Conservation (phyloP, 1,140 invertebrate species). For the Drosophila equinoxialis region DNA sequence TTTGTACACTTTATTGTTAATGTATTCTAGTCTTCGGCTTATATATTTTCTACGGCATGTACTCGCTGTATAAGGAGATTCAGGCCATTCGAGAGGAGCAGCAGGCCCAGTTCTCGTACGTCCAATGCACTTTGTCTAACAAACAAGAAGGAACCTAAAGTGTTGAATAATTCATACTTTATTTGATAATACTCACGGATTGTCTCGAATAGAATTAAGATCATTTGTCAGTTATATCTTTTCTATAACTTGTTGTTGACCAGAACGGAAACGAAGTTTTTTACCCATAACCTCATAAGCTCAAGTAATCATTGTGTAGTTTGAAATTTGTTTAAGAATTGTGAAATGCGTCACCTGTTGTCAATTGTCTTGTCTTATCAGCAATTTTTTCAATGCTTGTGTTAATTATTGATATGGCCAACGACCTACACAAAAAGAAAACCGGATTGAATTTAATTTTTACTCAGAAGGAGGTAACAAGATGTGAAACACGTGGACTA, state of each 20-base stretch:
- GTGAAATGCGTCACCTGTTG: not conserved
- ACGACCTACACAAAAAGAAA: not conserved
- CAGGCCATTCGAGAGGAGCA: not conserved
- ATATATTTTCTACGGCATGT: not conserved
- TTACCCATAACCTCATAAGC: not conserved
- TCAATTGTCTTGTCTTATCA: not conserved
- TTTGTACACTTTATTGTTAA: not conserved
- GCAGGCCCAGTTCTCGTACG: not conserved
- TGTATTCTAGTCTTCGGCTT: not conserved
- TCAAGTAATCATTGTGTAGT: not conserved
- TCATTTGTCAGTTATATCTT: not conserved
- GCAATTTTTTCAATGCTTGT: not conserved
- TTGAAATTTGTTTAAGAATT: not conserved
- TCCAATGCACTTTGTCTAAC: not conserved
- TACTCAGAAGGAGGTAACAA: too few species aligned
- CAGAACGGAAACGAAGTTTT: not conserved
- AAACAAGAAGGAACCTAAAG: not conserved
- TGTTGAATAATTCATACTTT: not conserved
- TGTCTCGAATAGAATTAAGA: not conserved
- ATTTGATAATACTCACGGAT: not conserved
- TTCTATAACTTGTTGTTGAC: not conserved
- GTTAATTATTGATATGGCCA: constrained; percentile 1
- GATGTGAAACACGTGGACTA: too few species aligned
- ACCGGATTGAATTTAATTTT: not conserved
- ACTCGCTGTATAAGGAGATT: not conserved